Evolutionary conservation across 2,113 vertebrate genomes (phyloP), one percentile per base, ranked within the genome.

Genomic region (Picathartes gymnocephalus): DNA sequence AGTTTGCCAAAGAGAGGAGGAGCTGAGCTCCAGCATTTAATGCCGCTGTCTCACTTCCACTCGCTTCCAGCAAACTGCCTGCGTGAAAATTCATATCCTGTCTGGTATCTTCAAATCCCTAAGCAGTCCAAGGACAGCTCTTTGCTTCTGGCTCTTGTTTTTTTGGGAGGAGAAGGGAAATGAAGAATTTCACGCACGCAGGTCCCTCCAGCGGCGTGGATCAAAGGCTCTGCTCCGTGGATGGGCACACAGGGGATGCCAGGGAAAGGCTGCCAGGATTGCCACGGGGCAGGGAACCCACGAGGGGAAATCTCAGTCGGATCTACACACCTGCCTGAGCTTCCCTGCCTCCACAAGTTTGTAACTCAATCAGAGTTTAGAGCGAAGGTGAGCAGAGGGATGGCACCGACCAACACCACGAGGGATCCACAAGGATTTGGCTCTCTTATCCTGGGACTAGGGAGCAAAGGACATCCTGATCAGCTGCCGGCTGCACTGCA

Each of bases 321-420:
- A 88, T 48, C 48, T 37, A 35, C 88, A 48, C 73, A 60, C 35
- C 68, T 90, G 39, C n/a, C 48, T 35, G 24, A 72, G 35, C 47
- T 28, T 40, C 57, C 47, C 33, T 40, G 17, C 31, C 39, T 61
- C 21, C 71, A 30, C 27, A 28, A 22, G 33, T 15, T 91, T 21
- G 5, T 31, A 65, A 83, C 35, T 71, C 8, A 19, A 35, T 31
- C 42, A 37, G 53, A 19, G 30, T 24, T 73, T 37, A 65, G 69
- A 72, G 37, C 0, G 1, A 4, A 11, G 42, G 45, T 31, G 45
- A 91, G 61, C 8, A 62, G 10, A 77, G 40, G 3, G 6, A 44
- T 24, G 2, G 4, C 8, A 35, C 4, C 4, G 0, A 11, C 8
- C 8, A 15, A 17, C 5, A 2, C 2, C 7, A 0, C 19, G 5